Evolutionary conservation across 2,888 invertebrate species (phyloP).

Genomic region (Dyspetes luteomarginatus): DNA sequence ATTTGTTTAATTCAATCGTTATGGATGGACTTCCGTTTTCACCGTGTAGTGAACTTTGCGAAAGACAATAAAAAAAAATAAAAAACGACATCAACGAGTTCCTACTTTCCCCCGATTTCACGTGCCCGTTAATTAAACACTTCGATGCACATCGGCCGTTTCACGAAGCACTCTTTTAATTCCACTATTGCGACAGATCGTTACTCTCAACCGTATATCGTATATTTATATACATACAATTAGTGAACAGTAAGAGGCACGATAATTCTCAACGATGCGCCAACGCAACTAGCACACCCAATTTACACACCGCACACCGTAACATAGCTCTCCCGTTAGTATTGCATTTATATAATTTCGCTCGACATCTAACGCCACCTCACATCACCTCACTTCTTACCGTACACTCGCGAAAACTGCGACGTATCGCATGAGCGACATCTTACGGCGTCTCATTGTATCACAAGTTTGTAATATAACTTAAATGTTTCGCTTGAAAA

Average conservation of each 20-base stretch:
- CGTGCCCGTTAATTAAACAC: slow-evolving; percentile 13
- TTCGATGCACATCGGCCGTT: slow-evolving; percentile 5
- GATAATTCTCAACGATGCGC: slow-evolving; percentile 8
- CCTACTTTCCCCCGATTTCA: background rate
- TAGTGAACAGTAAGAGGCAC: background rate
- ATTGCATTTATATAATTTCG: slow-evolving; percentile 37
- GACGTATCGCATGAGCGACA: background rate
- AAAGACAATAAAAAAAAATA: too few species aligned
- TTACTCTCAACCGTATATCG: background rate
- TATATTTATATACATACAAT: background rate
- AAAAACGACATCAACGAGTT: background rate
- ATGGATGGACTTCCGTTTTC: background rate
- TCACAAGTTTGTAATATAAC: background rate
- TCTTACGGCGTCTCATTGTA: background rate
- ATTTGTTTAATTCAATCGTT: background rate
- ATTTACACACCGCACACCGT: slow-evolving; percentile 8
- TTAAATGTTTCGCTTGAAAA: too few species aligned
- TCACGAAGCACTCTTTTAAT: background rate
- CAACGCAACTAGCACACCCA: slow-evolving; percentile 14
- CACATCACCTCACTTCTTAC: background rate
- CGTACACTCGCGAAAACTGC: background rate
- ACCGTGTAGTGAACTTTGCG: too few species aligned
- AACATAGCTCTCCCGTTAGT: slow-evolving; percentile 23
- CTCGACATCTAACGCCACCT: slow-evolving; percentile 10
- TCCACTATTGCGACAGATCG: background rate